phyloP scores from a whole-genome alignment of 2,888 invertebrate species.

The Sepioteuthis lessoniana region DNA sequence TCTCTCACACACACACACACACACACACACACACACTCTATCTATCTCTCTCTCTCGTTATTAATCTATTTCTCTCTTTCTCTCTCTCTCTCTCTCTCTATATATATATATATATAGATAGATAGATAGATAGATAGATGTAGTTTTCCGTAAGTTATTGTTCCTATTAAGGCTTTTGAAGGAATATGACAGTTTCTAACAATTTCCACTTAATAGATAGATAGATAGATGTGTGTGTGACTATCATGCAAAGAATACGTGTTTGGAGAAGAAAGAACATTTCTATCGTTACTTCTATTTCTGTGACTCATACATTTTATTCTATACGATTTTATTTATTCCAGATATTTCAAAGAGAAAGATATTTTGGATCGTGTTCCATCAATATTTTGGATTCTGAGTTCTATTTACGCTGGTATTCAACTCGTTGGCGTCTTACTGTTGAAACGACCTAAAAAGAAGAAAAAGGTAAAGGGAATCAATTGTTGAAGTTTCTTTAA shows the following conservation, averaged over 20 bases:
- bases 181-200: too few species aligned
- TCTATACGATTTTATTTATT: not conserved
- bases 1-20: too few species aligned
- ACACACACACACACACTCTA: too few species aligned
- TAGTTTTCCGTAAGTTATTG: not conserved
- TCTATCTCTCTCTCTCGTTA: too few species aligned
- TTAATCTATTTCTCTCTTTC: too few species aligned
- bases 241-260: too few species aligned
- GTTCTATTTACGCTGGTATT: constrained; percentile 60
- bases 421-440: constrained; percentile 58
- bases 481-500: not conserved
- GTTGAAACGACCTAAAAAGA: constrained; percentile 19
- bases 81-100: too few species aligned
- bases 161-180: not conserved
- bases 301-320: not conserved
- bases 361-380: constrained; percentile 66
- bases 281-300: not conserved
- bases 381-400: constrained; percentile 65
- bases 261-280: too few species aligned
- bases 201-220: too few species aligned
- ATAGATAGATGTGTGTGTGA: too few species aligned
- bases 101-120: too few species aligned
- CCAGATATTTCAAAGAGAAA: constrained; percentile 58
- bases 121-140: too few species aligned
- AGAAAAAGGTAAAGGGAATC: constrained; percentile 34